phyloP scores from a whole-genome alignment of 2,113 vertebrate species.

The Apteryx mantelli region DNA sequence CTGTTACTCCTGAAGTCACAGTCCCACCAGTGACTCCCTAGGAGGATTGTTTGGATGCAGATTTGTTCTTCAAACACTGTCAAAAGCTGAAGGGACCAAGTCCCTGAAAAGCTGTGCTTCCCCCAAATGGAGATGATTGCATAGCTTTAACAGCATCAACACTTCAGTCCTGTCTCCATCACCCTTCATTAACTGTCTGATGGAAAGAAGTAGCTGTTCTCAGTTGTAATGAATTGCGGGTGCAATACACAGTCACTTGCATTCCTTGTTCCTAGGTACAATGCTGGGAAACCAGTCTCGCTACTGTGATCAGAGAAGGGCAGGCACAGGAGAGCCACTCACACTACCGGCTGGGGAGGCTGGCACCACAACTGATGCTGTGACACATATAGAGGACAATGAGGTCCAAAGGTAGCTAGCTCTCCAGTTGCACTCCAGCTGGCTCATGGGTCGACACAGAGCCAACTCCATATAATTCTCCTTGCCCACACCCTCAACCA shows the following conservation, averaged over 20 bases:
- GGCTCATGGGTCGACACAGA: accelerated
- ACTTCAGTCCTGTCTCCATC: background rate
- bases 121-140: background rate
- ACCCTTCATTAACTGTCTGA: background rate
- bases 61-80: constrained; percentile 23
- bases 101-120: background rate
- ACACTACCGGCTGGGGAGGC: background rate
- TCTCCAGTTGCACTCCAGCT: background rate
- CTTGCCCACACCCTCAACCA: background rate
- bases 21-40: background rate
- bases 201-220: background rate
- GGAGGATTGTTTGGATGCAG: background rate
- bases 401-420: background rate
- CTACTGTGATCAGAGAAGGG: background rate
- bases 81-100: background rate
- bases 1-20: background rate
- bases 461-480: background rate
- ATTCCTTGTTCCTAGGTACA: background rate
- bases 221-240: background rate
- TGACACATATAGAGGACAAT: background rate
- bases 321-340: background rate
- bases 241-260: background rate
- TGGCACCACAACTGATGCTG: background rate
- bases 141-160: background rate
- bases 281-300: background rate